phyloP scores from a whole-genome alignment of 1,140 invertebrate genomes.

The Idris sp. region DNA sequence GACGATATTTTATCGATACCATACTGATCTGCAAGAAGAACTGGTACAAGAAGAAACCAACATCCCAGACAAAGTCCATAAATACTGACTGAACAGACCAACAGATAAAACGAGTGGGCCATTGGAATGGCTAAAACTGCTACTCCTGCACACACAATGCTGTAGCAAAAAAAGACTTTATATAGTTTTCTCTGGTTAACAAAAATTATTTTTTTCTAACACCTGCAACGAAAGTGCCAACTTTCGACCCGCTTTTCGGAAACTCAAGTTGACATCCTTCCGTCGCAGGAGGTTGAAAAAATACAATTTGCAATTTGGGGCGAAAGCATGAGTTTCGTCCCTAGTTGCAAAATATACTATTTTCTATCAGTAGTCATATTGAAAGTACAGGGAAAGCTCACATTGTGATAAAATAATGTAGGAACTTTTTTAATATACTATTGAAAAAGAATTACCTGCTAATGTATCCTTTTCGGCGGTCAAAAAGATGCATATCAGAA shows the following conservation, averaged over 20 bases:
- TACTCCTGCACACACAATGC: constrained; percentile 83
- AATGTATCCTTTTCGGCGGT: constrained; percentile 84
- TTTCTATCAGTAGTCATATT: no score
- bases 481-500: constrained; percentile 84
- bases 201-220: no score
- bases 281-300: no score
- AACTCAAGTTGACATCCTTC: no score
- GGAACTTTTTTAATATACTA: neutral
- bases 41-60: constrained; percentile 86
- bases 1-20: constrained; percentile 86
- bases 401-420: no score
- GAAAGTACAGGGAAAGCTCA: no score
- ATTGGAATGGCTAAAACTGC: constrained; percentile 83
- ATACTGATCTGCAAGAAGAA: constrained; percentile 85
- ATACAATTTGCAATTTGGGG: no score
- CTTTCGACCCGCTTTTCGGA: no score
- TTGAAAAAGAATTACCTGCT: constrained; percentile 81
- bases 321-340: no score
- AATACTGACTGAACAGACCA: constrained; percentile 81
- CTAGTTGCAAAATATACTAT: no score
- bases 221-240: no score
- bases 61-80: constrained; percentile 85
- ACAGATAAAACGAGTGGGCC: constrained; percentile 81
- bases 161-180: constrained; percentile 65
- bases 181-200: no score